Evolutionary conservation across 2,113 vertebrate genomes (phyloP).

Genomic region (Oxyruncus cristatus): DNA sequence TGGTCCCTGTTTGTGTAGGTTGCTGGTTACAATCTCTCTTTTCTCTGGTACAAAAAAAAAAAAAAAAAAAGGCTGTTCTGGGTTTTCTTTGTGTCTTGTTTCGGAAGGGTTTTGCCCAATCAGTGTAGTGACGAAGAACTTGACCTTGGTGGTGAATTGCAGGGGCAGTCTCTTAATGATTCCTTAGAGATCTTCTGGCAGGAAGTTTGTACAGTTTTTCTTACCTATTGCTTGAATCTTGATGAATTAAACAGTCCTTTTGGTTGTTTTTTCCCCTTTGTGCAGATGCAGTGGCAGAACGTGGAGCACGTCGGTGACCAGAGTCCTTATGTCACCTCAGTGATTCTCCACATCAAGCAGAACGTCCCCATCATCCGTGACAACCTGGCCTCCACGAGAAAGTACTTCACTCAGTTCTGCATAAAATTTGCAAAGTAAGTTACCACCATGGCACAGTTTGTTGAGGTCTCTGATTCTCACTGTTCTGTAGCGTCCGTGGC

Average conservation of each 20-base stretch:
- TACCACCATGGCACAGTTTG: fast-evolving
- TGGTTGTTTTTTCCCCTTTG: neutral
- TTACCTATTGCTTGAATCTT: neutral
- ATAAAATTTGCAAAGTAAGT: constrained; percentile 98
- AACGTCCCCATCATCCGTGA: constrained; percentile 97
- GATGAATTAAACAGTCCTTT: neutral
- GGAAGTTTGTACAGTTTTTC: constrained; percentile 19
- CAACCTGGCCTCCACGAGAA: constrained; percentile 94
- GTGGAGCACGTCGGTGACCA: constrained; percentile 98
- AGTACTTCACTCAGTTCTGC: constrained; percentile 99
- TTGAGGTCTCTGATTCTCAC: neutral
- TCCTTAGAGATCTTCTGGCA: neutral
- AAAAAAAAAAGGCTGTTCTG: neutral
- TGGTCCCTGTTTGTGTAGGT: neutral
- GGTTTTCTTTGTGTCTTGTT: neutral
- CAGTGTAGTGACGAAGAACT: neutral
- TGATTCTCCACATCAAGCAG: constrained; percentile 98
- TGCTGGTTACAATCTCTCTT: neutral
- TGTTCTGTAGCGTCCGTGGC: neutral
- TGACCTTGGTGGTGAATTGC: constrained; percentile 17
- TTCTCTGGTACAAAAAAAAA: neutral
- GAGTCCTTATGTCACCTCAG: constrained; percentile 97
- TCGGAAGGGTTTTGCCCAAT: neutral
- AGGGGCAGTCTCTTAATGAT: neutral
- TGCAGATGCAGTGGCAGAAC: constrained; percentile 98